Percentiles rank a stretch among this genome's conserved stretches.
phyloP scores from a whole-genome alignment of 2,888 invertebrate species.

The Ametastegia equiseti region DNA sequence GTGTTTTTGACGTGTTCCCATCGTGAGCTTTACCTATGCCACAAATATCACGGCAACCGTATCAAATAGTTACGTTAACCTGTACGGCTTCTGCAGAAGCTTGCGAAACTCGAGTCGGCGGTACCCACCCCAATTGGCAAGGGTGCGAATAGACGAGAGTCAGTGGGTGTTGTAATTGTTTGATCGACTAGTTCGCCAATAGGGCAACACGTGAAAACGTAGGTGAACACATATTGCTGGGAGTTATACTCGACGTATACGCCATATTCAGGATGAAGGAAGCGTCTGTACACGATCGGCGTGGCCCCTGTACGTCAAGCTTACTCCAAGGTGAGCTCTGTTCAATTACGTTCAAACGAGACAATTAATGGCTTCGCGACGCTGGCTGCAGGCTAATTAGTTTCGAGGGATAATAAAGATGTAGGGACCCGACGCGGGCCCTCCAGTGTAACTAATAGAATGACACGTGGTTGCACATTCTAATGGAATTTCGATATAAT shows the following conservation, averaged over 20 bases:
- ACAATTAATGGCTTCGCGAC: constrained; percentile 19
- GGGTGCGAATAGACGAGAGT: constrained; percentile 23
- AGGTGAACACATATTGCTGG: constrained; percentile 2
- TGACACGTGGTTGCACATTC: background rate
- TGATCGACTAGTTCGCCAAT: constrained; percentile 37
- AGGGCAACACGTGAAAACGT: constrained; percentile 28
- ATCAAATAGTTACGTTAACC: constrained; percentile 36
- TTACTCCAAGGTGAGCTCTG: constrained; percentile 21
- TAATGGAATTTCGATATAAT: background rate
- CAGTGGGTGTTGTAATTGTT: constrained; percentile 36
- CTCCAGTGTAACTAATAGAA: constrained; percentile 13
- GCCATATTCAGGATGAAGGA: background rate
- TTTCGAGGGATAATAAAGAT: constrained; percentile 1
- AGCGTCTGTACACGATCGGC: background rate
- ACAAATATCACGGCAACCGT: constrained; percentile 32
- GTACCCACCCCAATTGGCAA: background rate
- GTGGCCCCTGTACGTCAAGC: constrained; percentile 9
- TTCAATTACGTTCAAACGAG: constrained; percentile 35
- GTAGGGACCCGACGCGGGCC: background rate
- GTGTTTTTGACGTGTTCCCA: constrained; percentile 34
- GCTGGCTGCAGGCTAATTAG: constrained; percentile 16
- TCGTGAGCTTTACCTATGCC: constrained; percentile 20
- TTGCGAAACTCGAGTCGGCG: constrained; percentile 15
- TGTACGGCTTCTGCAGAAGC: constrained; percentile 12
- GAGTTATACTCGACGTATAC: constrained; percentile 11